phyloP scores from a whole-genome alignment of 1,140 invertebrate genomes.

The Cepaea nemoralis region DNA sequence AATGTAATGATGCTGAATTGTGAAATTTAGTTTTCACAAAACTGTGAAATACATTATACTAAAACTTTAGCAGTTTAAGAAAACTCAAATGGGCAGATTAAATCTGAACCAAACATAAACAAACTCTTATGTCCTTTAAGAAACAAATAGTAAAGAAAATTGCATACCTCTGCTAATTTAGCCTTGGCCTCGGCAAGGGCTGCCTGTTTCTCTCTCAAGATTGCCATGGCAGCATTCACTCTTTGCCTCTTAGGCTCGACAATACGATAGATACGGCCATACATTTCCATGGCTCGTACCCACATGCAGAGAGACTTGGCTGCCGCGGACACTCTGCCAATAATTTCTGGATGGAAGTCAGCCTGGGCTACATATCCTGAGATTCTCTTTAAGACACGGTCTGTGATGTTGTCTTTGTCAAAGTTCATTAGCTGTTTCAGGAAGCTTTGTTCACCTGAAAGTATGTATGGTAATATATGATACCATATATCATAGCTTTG shows the following conservation, averaged over 20 bases:
- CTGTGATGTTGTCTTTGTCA: slow-evolving; percentile 88
- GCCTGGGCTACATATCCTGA: slow-evolving; percentile 82
- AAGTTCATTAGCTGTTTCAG: slow-evolving; percentile 82
- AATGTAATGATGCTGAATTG: too few relatives aligned
- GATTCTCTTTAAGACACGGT: slow-evolving; percentile 85
- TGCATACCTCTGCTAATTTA: slow-evolving; percentile 77
- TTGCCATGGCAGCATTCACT: slow-evolving; percentile 80
- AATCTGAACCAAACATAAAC: too few relatives aligned
- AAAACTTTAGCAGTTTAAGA: too few relatives aligned
- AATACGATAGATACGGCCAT: slow-evolving; percentile 86
- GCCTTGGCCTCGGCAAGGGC: slow-evolving; percentile 81
- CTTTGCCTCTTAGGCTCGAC: slow-evolving; percentile 86
- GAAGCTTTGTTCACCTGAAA: slow-evolving; percentile 72
- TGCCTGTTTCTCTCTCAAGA: slow-evolving; percentile 83
- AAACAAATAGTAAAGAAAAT: neutral
- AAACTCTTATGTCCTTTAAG: too few relatives aligned
- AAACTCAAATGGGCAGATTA: too few relatives aligned
- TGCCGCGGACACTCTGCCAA: slow-evolving; percentile 76
- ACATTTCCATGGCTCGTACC: slow-evolving; percentile 92
- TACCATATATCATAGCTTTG: too few relatives aligned
- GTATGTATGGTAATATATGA: too few relatives aligned
- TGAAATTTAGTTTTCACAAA: too few relatives aligned
- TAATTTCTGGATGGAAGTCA: slow-evolving; percentile 88
- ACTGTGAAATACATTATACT: too few relatives aligned
- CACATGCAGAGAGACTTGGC: slow-evolving; percentile 88